phyloP scores from a whole-genome alignment of 2,113 vertebrate species.

The cattle (Bos taurus) region DNA sequence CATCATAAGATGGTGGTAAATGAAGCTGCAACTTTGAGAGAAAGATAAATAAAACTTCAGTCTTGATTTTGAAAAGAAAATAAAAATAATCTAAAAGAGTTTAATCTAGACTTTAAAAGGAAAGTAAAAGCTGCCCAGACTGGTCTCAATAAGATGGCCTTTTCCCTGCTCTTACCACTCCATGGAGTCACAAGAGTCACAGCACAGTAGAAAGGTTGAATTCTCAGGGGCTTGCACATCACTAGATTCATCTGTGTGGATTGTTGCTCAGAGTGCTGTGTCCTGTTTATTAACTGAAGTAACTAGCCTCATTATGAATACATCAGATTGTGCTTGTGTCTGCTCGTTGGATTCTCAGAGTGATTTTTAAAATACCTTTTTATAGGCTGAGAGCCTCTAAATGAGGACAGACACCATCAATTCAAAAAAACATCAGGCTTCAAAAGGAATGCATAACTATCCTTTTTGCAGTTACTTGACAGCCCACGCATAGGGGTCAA shows the following conservation, averaged over 20 bases:
- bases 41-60: not conserved
- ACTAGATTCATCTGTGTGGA: not conserved
- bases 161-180: not conserved
- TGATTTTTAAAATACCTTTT: slow-evolving; percentile 63
- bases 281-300: slow-evolving; percentile 48
- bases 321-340: slow-evolving; percentile 60
- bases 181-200: not conserved
- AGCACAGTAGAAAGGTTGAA: not conserved
- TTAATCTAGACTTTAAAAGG: not conserved
- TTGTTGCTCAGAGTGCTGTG: not conserved
- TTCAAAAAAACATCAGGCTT: not conserved
- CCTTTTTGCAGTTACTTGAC: not conserved
- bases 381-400: slow-evolving; percentile 56
- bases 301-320: slow-evolving; percentile 41
- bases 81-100: not conserved
- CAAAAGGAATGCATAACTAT: not conserved
- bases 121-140: not conserved
- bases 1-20: not conserved
- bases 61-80: not conserved
- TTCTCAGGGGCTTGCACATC: not conserved
- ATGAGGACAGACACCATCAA: slow-evolving; percentile 48
- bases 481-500: not conserved
- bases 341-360: slow-evolving; percentile 45
- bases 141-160: not conserved
- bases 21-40: not conserved